phyloP scores from a whole-genome alignment of 2,113 vertebrate genomes.

The Callionymus lyra region DNA sequence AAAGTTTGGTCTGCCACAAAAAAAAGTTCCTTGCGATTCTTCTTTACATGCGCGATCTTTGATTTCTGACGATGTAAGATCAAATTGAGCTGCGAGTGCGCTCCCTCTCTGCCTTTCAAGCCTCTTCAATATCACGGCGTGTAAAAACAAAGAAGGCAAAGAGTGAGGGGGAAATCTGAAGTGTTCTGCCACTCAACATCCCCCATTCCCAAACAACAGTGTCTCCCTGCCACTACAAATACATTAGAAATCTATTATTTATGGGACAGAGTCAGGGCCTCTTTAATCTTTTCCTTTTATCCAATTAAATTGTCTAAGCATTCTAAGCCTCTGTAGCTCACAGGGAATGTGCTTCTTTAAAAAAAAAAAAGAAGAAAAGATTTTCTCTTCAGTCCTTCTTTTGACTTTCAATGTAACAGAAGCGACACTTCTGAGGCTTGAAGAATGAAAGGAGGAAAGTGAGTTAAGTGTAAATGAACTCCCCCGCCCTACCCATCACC shows the following conservation, averaged over 20 bases:
- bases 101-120: constrained; percentile 63
- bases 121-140: constrained; percentile 55
- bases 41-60: constrained; percentile 66
- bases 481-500: constrained; percentile 48
- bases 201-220: constrained; percentile 65
- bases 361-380: constrained; percentile 52
- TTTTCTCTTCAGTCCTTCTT: constrained; percentile 55
- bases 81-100: constrained; percentile 64
- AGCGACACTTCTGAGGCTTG: constrained; percentile 60
- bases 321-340: constrained; percentile 56
- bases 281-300: constrained; percentile 77
- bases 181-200: constrained; percentile 68
- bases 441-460: constrained; percentile 62
- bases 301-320: constrained; percentile 75
- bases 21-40: constrained; percentile 55
- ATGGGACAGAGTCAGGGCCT: constrained; percentile 65
- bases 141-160: constrained; percentile 62
- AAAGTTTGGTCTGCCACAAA: constrained; percentile 63
- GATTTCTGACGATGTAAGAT: constrained; percentile 70
- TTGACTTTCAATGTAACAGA: constrained; percentile 60
- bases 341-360: constrained; percentile 46
- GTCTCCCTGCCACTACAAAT: constrained; percentile 68
- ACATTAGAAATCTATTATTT: constrained; percentile 76
- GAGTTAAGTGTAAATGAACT: constrained; percentile 73
- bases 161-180: constrained; percentile 58